These are phyloP conservation scores for Solea senegalensis DNA, from an alignment of 2,113 vertebrate species.

Conservation along the genomic window DNA sequence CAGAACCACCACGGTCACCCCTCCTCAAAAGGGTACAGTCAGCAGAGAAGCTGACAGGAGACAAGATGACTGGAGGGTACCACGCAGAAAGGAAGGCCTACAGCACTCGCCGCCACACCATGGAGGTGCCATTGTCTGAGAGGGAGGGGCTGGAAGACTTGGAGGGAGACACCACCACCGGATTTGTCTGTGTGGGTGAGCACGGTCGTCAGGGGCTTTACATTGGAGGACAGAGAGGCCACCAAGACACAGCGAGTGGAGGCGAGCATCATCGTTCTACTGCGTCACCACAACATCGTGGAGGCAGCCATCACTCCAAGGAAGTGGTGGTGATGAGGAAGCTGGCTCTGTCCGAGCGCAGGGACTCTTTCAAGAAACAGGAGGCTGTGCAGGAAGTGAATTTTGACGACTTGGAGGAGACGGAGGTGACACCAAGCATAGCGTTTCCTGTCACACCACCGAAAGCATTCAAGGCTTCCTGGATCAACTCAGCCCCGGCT, in stretches of 20 bases:
- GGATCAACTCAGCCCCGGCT: slow-evolving; percentile 59
- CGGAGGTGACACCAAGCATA: slow-evolving; percentile 15
- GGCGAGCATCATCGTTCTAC: slow-evolving; percentile 45
- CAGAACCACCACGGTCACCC: slow-evolving; percentile 86
- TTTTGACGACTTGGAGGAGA: slow-evolving; percentile 80
- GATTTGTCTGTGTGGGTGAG: slow-evolving; percentile 77
- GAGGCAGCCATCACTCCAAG: slow-evolving; percentile 68
- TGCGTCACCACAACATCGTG: slow-evolving; percentile 56
- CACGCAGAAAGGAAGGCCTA: slow-evolving; percentile 80
- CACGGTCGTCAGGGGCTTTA: slow-evolving; percentile 73
- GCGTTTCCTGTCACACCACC: slow-evolving; percentile 35
- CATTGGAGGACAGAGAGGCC: slow-evolving; percentile 61
- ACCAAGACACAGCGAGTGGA: slow-evolving; percentile 66
- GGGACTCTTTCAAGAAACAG: slow-evolving; percentile 96
- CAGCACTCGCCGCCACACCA: slow-evolving; percentile 77
- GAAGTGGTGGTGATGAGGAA: slow-evolving; percentile 91
- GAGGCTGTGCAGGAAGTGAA: slow-evolving; percentile 94
- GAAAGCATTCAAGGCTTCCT: slow-evolving; percentile 64
- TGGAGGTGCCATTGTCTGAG: slow-evolving; percentile 78
- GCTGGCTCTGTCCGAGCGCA: slow-evolving; percentile 88
- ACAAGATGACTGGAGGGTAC: slow-evolving; percentile 81
- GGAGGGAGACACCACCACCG: slow-evolving; percentile 50
- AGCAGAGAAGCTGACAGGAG: slow-evolving; percentile 86
- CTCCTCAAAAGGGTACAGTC: slow-evolving; percentile 90
- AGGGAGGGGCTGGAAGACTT: slow-evolving; percentile 71